These are phyloP conservation scores for Pogona vitticeps DNA, from an alignment of 2,113 vertebrate genomes.

Conservation along the genomic window DNA sequence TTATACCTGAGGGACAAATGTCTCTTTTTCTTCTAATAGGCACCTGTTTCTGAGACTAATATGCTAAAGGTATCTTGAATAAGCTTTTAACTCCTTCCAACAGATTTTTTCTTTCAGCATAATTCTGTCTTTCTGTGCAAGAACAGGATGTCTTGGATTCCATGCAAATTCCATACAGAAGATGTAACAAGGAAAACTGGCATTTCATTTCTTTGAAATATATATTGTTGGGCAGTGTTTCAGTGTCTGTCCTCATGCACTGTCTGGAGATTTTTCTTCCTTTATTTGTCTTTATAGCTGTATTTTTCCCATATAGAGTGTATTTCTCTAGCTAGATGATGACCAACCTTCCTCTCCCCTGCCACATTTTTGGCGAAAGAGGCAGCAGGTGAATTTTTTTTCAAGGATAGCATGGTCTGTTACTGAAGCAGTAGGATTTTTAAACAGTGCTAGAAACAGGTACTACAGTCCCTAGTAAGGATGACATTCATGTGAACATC, in stretches of 20 bases:
- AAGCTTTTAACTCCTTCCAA: background rate
- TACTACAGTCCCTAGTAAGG: background rate
- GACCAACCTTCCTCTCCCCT: background rate
- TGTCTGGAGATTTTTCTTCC: background rate
- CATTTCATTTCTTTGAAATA: background rate
- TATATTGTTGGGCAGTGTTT: background rate
- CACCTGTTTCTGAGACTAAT: constrained; percentile 7
- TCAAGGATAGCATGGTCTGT: background rate
- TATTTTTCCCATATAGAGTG: background rate
- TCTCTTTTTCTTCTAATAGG: background rate
- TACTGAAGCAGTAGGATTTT: background rate
- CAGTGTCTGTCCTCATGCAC: background rate
- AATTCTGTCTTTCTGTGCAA: background rate
- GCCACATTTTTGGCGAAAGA: background rate
- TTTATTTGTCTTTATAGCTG: background rate
- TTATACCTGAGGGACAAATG: constrained; percentile 24
- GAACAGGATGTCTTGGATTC: background rate
- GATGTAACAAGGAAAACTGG: background rate
- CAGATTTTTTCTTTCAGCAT: background rate
- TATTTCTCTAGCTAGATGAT: background rate
- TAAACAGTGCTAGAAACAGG: background rate
- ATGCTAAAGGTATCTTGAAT: background rate
- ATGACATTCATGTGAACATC: background rate
- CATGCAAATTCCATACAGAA: background rate
- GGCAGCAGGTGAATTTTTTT: background rate